Conservation (phyloP, 1,140 invertebrate species). For the Procambarus virginalis region DNA sequence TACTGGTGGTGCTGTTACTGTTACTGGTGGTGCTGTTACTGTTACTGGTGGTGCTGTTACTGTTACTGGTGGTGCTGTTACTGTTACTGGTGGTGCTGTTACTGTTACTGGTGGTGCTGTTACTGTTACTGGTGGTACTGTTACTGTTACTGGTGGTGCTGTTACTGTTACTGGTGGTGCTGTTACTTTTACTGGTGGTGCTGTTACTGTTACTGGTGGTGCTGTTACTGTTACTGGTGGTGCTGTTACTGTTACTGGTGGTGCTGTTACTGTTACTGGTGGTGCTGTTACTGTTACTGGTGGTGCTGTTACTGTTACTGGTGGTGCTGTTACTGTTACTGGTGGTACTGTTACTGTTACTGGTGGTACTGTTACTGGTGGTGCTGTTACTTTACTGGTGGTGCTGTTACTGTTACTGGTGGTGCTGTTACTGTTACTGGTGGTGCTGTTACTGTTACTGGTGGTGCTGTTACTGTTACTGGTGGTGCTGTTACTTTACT, state of each 20-base stretch:
- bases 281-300: neutral
- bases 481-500: neutral
- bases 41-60: neutral
- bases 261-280: neutral
- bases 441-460: neutral
- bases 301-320: neutral
- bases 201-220: too few species aligned
- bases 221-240: neutral
- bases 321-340: neutral
- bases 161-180: too few species aligned
- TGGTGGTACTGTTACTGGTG: neutral
- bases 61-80: neutral
- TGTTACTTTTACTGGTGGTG: too few species aligned
- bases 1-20: neutral
- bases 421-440: neutral
- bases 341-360: neutral
- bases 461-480: neutral
- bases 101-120: neutral
- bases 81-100: neutral
- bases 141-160: too few species aligned
- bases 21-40: neutral
- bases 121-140: too few species aligned
- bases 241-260: neutral
- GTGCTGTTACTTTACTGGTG: neutral
- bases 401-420: neutral